A percentile compares a stretch with the other conserved stretches of the same genome.
phyloP scores from a whole-genome alignment of 92 coral and sea anemone species.

The Montipora capitata region DNA sequence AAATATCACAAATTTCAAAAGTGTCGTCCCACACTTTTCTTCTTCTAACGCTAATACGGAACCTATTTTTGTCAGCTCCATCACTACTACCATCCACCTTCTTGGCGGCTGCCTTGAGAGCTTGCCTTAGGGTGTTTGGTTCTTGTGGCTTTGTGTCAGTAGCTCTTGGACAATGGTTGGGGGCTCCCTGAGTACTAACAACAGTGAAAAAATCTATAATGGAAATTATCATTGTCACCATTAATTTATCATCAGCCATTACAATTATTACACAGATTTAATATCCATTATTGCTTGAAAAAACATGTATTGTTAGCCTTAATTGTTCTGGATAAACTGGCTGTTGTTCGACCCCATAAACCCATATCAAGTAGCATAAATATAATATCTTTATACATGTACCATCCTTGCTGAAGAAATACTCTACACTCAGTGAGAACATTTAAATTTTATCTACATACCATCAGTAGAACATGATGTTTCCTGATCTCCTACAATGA shows the following conservation, averaged over 20 bases:
- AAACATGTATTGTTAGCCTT: slow-evolving; percentile 7
- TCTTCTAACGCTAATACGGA: slow-evolving; percentile 36
- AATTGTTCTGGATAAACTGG: slow-evolving; percentile 19
- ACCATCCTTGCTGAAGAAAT: not conserved
- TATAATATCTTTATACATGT: slow-evolving; percentile 5
- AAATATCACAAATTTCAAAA: slow-evolving; percentile 17
- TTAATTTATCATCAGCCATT: too few relatives aligned
- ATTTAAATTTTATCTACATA: slow-evolving; percentile 6
- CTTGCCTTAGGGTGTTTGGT: slow-evolving; percentile 27
- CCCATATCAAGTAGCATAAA: slow-evolving; percentile 13
- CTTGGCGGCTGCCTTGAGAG: slow-evolving; percentile 25
- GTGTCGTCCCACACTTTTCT: slow-evolving; percentile 39
- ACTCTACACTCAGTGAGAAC: slow-evolving; percentile 11
- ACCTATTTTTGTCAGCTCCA: slow-evolving; percentile 29
- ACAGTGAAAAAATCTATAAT: slow-evolving; percentile 1
- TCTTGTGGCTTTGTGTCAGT: slow-evolving; percentile 21
- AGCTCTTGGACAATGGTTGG: slow-evolving; percentile 20
- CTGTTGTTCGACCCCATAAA: slow-evolving; percentile 30
- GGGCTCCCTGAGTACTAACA: slow-evolving; percentile 30
- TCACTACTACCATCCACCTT: slow-evolving; percentile 19
- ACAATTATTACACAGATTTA: not conserved
- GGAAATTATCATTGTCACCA: too few relatives aligned
- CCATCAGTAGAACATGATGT: slow-evolving; percentile 13
- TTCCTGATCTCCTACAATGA: slow-evolving; percentile 55
- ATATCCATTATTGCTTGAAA: slow-evolving; percentile 4